Conservation (phyloP, 2,888 invertebrate genomes). For the Athalia cordata region DNA sequence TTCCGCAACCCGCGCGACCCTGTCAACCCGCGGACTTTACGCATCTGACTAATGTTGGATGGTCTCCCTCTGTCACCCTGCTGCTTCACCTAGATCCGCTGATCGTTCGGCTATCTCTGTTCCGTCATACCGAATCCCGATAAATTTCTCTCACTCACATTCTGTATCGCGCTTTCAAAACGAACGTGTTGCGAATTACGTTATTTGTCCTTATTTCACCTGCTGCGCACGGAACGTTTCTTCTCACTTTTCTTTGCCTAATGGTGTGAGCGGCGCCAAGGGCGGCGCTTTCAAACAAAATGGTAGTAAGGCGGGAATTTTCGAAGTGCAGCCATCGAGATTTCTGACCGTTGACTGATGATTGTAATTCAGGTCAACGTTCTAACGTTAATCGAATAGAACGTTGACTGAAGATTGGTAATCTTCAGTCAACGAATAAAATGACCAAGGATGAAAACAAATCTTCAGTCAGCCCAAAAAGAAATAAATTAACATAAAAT, state of each 20-base stretch:
- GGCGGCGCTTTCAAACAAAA: not conserved
- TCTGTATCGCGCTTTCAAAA: no score
- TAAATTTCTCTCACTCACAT: no score
- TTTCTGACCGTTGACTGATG: not conserved
- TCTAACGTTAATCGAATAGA: no score
- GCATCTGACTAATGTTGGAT: slow-evolving; percentile 56
- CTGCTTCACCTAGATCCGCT: slow-evolving; percentile 10
- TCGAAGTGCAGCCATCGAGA: not conserved
- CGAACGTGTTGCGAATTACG: no score
- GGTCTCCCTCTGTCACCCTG: slow-evolving; percentile 46
- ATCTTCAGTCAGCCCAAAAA: no score
- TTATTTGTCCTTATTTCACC: not conserved
- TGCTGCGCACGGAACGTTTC: no score
- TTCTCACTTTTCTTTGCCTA: not conserved
- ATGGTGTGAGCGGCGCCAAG: not conserved
- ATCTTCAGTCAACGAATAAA: not conserved
- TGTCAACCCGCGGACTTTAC: slow-evolving; percentile 62
- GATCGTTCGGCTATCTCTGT: not conserved
- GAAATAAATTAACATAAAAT: no score
- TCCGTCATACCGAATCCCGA: not conserved
- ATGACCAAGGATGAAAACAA: no score
- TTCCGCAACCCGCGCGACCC: slow-evolving; percentile 57
- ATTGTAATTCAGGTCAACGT: no score
- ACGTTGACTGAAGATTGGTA: not conserved
- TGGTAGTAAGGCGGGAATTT: not conserved